Evolutionary conservation across 1,140 invertebrate species (phyloP).

Genomic region (Pachypsylla venusta): DNA sequence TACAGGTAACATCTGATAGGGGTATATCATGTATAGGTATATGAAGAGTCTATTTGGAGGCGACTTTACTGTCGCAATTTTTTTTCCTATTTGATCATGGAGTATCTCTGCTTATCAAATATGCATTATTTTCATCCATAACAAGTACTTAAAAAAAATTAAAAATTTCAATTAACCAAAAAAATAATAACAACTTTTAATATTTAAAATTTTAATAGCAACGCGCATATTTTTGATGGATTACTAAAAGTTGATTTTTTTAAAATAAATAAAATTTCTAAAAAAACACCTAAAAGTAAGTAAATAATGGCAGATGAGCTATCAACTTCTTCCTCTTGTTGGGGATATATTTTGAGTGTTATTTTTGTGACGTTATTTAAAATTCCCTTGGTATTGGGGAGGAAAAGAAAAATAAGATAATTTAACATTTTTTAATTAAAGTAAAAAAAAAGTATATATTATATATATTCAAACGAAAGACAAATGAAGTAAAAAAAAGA

Average conservation of each 20-base stretch:
- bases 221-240: background rate
- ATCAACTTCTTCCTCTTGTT: background rate
- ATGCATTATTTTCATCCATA: no score
- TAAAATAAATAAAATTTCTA: background rate
- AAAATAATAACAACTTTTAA: background rate
- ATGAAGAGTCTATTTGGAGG: no score
- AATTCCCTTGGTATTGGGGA: constrained; percentile 1
- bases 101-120: no score
- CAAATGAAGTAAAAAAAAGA: constrained; percentile 2
- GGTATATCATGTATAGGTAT: no score
- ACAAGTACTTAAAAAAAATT: constrained; percentile 8
- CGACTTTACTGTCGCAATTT: no score
- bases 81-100: no score
- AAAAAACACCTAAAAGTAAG: background rate
- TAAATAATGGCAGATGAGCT: constrained; percentile 8
- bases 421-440: constrained; percentile 10
- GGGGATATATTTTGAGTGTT: background rate
- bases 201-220: background rate
- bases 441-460: constrained; percentile 2
- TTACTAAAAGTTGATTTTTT: background rate
- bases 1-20: no score
- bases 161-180: background rate
- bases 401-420: constrained; percentile 10
- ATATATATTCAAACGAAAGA: constrained; percentile 5
- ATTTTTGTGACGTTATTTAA: constrained; percentile 1